Conservation (phyloP, 2,113 vertebrate species). For the Carassius gibelio region DNA sequence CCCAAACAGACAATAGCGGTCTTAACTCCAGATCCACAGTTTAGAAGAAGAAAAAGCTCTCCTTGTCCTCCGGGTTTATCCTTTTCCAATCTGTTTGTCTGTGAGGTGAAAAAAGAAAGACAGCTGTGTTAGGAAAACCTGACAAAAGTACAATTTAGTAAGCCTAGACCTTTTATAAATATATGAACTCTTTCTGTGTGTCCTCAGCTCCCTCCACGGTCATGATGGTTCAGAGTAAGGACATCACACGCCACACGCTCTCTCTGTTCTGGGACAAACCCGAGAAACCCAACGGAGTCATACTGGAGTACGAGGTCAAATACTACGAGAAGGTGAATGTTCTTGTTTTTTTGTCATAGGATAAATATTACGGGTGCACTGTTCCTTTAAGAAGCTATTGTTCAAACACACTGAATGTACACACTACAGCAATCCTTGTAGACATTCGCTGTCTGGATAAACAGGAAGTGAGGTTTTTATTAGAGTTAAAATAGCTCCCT, state of each 20-base stretch:
- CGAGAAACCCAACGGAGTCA: conserved; percentile 93
- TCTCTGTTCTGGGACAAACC: conserved; percentile 93
- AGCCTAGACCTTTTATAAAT: conserved; percentile 18
- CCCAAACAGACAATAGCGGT: conserved; percentile 47
- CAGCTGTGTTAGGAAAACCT: conserved; percentile 6
- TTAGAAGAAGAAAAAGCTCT: background rate
- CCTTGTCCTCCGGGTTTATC: conserved; percentile 24
- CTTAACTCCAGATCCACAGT: conserved; percentile 35
- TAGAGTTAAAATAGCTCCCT: conserved; percentile 26
- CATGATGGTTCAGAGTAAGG: conserved; percentile 90
- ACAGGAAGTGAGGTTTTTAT: conserved; percentile 38
- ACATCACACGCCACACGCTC: conserved; percentile 94
- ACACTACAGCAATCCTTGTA: background rate
- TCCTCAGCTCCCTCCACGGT: conserved; percentile 89
- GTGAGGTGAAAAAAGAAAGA: conserved; percentile 7
- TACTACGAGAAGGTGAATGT: conserved; percentile 94
- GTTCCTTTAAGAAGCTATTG: conserved; percentile 16
- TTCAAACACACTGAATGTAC: background rate
- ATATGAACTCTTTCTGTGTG: conserved; percentile 42
- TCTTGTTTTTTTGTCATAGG: background rate
- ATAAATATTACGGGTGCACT: background rate
- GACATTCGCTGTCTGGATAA: background rate
- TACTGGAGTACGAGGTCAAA: conserved; percentile 97
- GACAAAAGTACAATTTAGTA: conserved; percentile 37
- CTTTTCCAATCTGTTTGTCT: background rate